Evolutionary conservation across 2,113 vertebrate species (phyloP).

Genomic region (Aptenodytes forsteri): DNA sequence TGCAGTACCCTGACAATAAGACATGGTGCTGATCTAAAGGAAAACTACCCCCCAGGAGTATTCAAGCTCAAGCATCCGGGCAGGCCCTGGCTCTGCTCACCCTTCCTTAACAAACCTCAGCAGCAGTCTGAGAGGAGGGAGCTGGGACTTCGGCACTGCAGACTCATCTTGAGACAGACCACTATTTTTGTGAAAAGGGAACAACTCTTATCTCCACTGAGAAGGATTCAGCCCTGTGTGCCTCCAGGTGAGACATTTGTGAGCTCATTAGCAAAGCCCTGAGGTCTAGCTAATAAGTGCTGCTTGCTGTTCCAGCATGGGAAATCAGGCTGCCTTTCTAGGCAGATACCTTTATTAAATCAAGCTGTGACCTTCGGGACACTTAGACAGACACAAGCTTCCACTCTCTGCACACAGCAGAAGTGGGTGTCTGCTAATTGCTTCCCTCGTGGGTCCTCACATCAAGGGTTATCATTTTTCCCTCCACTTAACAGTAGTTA

Average conservation of each 20-base stretch:
- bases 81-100: neutral
- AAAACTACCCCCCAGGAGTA: rapidly evolving
- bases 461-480: neutral
- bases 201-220: neutral
- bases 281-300: neutral
- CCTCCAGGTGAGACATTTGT: neutral
- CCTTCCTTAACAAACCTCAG: neutral
- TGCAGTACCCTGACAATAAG: neutral
- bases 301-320: neutral
- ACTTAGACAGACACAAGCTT: neutral
- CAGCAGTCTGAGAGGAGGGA: neutral
- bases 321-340: neutral
- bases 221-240: neutral
- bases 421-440: neutral
- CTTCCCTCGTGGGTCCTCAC: neutral
- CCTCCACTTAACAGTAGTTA: neutral
- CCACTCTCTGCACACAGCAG: neutral
- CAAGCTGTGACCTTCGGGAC: neutral
- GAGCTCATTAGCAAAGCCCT: constrained; percentile 7
- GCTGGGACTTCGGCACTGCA: neutral
- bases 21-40: no score
- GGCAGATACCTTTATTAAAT: neutral
- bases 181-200: neutral
- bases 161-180: neutral
- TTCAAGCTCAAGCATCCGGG: no score